Conservation (phyloP, 2,113 vertebrate species). For the Psittacus erithacus region DNA sequence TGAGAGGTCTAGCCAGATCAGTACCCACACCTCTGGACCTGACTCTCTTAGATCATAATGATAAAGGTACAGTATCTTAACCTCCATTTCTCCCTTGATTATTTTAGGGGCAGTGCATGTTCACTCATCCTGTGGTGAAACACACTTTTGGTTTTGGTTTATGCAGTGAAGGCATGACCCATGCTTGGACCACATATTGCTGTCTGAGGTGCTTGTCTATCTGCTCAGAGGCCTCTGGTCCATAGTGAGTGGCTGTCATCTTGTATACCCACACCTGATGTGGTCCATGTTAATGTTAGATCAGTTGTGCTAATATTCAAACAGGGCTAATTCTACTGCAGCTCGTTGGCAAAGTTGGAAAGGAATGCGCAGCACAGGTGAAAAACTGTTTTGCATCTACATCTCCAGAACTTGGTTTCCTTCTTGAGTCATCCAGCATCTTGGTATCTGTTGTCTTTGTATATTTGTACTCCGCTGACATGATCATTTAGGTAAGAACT, state of each 20-base stretch:
- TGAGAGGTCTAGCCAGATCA: conserved; percentile 3
- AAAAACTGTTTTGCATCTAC: neutral
- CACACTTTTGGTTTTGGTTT: neutral
- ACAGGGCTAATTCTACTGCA: neutral
- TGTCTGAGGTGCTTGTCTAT: neutral
- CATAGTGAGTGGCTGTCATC: neutral
- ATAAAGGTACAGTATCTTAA: conserved; percentile 27
- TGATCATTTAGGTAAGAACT: neutral
- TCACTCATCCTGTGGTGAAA: neutral
- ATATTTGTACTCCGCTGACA: neutral
- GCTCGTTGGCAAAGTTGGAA: neutral
- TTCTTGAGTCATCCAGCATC: neutral
- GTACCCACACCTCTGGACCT: neutral
- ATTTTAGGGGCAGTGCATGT: neutral
- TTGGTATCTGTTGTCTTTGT: neutral
- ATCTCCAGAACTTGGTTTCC: neutral
- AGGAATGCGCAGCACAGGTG: neutral
- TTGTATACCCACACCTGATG: neutral
- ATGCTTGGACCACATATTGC: neutral
- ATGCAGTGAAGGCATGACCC: neutral
- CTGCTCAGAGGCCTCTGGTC: neutral
- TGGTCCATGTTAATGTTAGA: neutral
- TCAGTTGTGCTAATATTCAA: neutral
- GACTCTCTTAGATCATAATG: conserved; percentile 26
- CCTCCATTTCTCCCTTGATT: neutral